These are phyloP conservation scores for Brienomyrus longianalis DNA, from an alignment of 2,113 vertebrate species.

Conservation along the genomic window DNA sequence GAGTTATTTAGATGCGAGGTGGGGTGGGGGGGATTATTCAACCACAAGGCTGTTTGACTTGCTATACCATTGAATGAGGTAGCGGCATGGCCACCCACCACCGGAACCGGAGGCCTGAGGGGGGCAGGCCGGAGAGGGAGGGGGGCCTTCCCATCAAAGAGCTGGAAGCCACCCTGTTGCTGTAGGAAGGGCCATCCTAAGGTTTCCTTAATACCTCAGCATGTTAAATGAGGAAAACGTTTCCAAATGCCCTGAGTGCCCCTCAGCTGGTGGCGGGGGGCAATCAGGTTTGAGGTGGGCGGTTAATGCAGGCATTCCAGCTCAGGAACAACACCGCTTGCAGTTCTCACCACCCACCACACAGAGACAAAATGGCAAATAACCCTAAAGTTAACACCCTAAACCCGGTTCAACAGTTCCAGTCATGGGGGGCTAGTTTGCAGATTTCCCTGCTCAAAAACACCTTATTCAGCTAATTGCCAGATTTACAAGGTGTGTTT, in stretches of 20 bases:
- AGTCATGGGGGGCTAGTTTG: neutral
- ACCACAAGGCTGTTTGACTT: conserved; percentile 10
- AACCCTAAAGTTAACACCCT: neutral
- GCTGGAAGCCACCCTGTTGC: neutral
- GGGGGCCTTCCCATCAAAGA: neutral
- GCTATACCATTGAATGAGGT: neutral
- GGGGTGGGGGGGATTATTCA: neutral
- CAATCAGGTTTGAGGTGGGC: neutral
- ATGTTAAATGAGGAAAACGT: neutral
- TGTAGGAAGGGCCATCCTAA: neutral
- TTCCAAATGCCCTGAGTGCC: neutral
- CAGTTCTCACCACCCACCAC: neutral
- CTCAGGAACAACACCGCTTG: neutral
- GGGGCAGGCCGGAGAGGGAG: neutral
- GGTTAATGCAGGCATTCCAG: neutral
- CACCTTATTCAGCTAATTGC: neutral
- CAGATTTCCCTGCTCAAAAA: neutral
- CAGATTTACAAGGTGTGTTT: neutral
- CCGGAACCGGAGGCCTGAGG: neutral
- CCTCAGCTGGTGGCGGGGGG: neutral
- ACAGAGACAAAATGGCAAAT: neutral
- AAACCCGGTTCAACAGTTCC: neutral
- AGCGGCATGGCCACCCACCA: neutral
- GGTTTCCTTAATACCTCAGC: neutral
- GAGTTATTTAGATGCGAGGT: neutral